Conservation (phyloP, 2,113 vertebrate genomes). For the Blennius ocellaris region DNA sequence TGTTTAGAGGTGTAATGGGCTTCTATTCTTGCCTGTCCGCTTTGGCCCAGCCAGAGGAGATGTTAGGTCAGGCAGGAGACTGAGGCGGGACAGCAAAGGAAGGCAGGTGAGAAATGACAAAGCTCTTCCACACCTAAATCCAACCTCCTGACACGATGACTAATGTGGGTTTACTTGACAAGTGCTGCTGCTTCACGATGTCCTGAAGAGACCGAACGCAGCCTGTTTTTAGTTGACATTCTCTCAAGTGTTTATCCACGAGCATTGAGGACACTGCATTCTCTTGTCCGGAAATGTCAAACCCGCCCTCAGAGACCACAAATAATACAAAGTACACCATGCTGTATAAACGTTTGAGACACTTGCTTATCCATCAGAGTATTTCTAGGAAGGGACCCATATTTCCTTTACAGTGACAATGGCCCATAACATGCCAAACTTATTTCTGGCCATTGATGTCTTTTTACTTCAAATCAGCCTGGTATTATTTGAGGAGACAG, state of each 20-base stretch:
- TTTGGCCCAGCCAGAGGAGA: constrained; percentile 62
- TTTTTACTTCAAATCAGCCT: no score
- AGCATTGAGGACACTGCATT: not conserved
- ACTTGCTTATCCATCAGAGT: not conserved
- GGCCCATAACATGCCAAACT: not conserved
- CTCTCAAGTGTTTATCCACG: constrained; percentile 22
- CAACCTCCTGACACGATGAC: constrained; percentile 48
- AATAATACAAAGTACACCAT: not conserved
- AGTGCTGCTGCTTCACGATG: constrained; percentile 27
- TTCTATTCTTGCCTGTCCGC: constrained; percentile 69
- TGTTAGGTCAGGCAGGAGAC: constrained; percentile 61
- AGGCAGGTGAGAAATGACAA: constrained; percentile 52
- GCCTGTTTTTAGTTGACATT: constrained; percentile 23
- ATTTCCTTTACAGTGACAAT: not conserved
- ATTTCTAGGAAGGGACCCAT: not conserved
- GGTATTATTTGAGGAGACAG: no score
- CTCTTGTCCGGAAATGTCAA: constrained; percentile 25
- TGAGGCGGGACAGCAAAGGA: constrained; percentile 31
- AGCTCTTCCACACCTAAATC: constrained; percentile 35
- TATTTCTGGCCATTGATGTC: no score
- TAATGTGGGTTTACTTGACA: constrained; percentile 42
- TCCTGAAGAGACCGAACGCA: constrained; percentile 14
- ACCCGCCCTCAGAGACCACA: not conserved
- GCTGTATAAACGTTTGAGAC: not conserved
- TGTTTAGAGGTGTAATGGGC: constrained; percentile 70